Base-by-base conservation (phyloP, 2,113 vertebrate genomes). In the Engraulis encrasicolus region DNA sequence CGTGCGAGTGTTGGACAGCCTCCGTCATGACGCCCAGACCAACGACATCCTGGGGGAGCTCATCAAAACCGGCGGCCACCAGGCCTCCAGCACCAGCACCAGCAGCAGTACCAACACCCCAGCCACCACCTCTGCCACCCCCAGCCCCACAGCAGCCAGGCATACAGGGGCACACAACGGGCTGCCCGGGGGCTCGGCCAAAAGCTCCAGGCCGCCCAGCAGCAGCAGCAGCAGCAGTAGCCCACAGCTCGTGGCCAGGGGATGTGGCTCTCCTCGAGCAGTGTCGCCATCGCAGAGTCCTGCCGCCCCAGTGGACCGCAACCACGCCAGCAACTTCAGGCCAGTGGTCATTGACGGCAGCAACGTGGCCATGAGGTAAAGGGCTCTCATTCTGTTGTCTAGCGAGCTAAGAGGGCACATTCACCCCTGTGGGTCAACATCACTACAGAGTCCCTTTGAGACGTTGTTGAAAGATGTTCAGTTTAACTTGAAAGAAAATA, bases 291-390 rank as follows among this genome's bases (percentile, higher is more conserved):
- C 0, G 36, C 85, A 0, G 78, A 58, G 83, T 23, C 91, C 52
- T n/a, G n/a, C n/a, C 34, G 14, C 34, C 0, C 37, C 84, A 9
- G 0, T 80, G 0, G 92, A 92, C 50, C 6, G 48, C 0, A 91
- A 91, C 9, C 36, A 81, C 0, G 86, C 82, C 0, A 19, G 81
- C 0, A 78, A 80, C 36, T 89, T 97, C 92, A 94, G 96, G 84
- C 93, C 96, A 1, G 95, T 98, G 1, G 97, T 98, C 50, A 97
- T 98, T 0, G 97, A 98, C 0, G 97, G 97, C 80, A 98, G 97
- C 94, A 98, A 98, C 0, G 96, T 98, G 58, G 97, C 97, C 20
- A 98, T 98, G 96, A 98, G 97, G 97, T 97, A 93, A n/a, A 92
- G 92, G 58, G 36, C 40, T n/a, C 61, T 71, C n/a, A 14, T 66